Base-by-base conservation (phyloP, 2,797 vertebrate species). In the Oryzias sinensis region DNA sequence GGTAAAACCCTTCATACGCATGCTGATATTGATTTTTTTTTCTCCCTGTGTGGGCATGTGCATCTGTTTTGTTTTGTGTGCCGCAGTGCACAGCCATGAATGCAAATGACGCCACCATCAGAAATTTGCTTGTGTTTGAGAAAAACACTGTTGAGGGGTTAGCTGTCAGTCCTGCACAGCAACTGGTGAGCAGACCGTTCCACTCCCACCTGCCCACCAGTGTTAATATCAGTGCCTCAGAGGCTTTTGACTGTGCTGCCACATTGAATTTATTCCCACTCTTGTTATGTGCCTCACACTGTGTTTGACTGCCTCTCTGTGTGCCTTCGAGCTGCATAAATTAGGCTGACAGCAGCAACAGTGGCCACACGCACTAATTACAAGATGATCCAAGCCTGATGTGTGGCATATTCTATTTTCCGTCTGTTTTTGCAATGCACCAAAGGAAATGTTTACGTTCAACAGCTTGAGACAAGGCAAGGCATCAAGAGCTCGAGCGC, bases 191-290 rank as follows among this genome's bases (percentile, higher is more conserved):
- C 76, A 86, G 82, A 81, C 59, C 64, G 82, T 77, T 82, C 59
- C 65, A 48, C 77, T 80, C 70, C 71, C 81, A 83, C 81, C 81
- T 81, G 79, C 78, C 78, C 53, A 53, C 75, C 77, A 77, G 65
- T 70, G 82, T 81, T 76, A 76, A 71, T 70, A 74, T 85, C 80
- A 68, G 61, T 53, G 60, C 71, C 82, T 81, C 60, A 16, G 61
- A 82, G 79, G 73, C 81, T 78, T 87, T 79, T 80, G 56, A 74
- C 75, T 79, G 70, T 66, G 17, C 57, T 69, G 77, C 83, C 81
- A 80, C 77, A 51, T 41, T 72, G 70, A 53, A 76, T 86, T 78
- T 68, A 75, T 81, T 62, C 68, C 51, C 77, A 59, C 62, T 60
- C 78, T 50, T 37, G 46, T 1, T 70, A 64, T 51, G 59, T 44